Percentiles rank a stretch among this genome's conserved stretches.
These are phyloP conservation scores for Procambarus clarkii DNA, from an alignment of 1,140 invertebrate species.

Conservation along the genomic window DNA sequence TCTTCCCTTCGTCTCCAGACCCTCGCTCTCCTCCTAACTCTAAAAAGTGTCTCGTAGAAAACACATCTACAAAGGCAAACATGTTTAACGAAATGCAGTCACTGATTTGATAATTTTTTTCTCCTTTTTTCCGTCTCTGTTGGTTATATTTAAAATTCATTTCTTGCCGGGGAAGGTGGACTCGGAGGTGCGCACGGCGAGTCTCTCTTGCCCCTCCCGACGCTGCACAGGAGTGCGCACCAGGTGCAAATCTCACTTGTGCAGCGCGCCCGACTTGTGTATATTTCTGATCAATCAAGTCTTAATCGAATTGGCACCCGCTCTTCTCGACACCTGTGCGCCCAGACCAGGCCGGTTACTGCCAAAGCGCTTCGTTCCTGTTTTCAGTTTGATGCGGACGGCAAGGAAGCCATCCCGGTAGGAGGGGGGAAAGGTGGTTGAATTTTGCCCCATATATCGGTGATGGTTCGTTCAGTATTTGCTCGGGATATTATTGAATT, in stretches of 20 bases:
- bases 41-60: neutral
- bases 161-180: neutral
- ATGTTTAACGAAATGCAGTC: neutral
- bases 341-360: neutral
- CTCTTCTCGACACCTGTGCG: constrained; percentile 17
- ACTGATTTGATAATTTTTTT: neutral
- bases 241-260: constrained; percentile 34
- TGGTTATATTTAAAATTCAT: neutral
- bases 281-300: constrained; percentile 59
- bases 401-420: neutral
- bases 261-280: constrained; percentile 38
- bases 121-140: neutral
- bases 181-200: neutral
- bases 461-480: constrained; percentile 7
- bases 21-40: neutral
- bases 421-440: no score
- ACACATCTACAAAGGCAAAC: neutral
- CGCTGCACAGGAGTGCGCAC: neutral
- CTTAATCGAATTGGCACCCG: constrained; percentile 41
- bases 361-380: neutral
- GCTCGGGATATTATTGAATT: neutral
- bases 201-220: no score
- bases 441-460: neutral
- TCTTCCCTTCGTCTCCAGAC: neutral
- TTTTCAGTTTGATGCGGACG: neutral